Evolutionary conservation across 2,888 invertebrate species (phyloP).

Genomic region (Coremacera marginata): DNA sequence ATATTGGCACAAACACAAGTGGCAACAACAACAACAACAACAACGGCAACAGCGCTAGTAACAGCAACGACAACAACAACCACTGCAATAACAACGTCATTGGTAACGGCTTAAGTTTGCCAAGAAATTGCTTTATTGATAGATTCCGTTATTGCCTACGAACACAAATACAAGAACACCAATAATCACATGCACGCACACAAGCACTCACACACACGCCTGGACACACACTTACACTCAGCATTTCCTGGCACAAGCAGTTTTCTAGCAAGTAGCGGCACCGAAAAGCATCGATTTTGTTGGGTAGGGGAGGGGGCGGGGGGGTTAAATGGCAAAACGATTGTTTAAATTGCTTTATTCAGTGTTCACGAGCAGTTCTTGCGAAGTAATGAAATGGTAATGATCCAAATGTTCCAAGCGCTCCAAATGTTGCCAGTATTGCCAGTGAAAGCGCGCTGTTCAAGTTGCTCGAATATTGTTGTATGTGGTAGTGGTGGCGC

Average conservation of each 20-base stretch:
- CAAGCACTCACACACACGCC: not conserved
- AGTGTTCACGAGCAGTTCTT: conserved; percentile 7
- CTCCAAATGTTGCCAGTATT: not conserved
- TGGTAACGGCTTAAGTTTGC: conserved; percentile 8
- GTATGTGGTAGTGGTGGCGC: not conserved
- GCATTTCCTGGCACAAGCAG: too few relatives aligned
- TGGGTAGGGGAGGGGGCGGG: too few relatives aligned
- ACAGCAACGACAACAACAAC: conserved; percentile 16
- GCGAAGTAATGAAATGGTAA: conserved; percentile 25
- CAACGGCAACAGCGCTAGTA: conserved; percentile 4
- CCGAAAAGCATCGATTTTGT: too few relatives aligned
- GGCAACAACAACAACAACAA: not conserved
- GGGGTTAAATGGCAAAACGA: not conserved
- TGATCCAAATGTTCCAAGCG: conserved; percentile 11
- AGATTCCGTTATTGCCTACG: conserved; percentile 5
- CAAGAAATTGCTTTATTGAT: conserved; percentile 13
- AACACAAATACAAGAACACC: not conserved
- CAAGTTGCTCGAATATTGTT: not conserved
- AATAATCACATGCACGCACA: not conserved
- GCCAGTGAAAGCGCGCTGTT: too few relatives aligned
- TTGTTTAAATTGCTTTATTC: conserved; percentile 28
- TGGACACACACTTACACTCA: not conserved
- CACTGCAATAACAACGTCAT: conserved; percentile 35
- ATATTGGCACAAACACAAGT: not conserved
- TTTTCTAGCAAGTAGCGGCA: too few relatives aligned